A percentile compares a stretch with the other conserved stretches of the same genome.
Evolutionary conservation across 2,888 invertebrate species (phyloP).

Genomic region (Acronicta aceris): DNA sequence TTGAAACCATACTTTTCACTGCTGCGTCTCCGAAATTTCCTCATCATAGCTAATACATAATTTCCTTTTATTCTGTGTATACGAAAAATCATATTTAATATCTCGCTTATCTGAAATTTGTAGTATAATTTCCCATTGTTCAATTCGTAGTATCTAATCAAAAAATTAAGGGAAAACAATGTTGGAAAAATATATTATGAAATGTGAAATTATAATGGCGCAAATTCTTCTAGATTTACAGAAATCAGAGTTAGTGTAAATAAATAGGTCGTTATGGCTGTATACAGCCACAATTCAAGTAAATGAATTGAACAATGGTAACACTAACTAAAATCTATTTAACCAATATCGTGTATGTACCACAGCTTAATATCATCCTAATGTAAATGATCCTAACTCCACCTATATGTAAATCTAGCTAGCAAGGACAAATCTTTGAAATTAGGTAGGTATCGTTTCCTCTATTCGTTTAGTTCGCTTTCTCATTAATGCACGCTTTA

Average conservation of each 20-base stretch:
- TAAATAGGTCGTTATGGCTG: too few relatives aligned
- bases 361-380: slow-evolving; percentile 46
- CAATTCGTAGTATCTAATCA: slow-evolving; percentile 11
- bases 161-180: too few relatives aligned
- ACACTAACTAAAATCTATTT: slow-evolving; percentile 17
- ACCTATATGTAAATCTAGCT: slow-evolving; percentile 70
- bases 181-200: too few relatives aligned
- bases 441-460: slow-evolving; percentile 69
- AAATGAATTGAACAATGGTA: slow-evolving; percentile 39
- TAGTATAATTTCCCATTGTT: slow-evolving; percentile 28
- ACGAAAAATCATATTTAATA: neutral
- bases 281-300: too few relatives aligned
- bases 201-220: too few relatives aligned
- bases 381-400: slow-evolving; percentile 64
- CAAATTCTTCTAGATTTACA: too few relatives aligned
- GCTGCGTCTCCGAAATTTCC: too few relatives aligned
- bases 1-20: too few relatives aligned
- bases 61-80: slow-evolving; percentile 23
- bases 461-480: slow-evolving; percentile 55
- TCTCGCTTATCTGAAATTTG: slow-evolving; percentile 12
- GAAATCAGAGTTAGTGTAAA: too few relatives aligned
- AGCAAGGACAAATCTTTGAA: slow-evolving; percentile 76
- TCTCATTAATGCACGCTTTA: slow-evolving; percentile 50
- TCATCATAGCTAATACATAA: slow-evolving; percentile 16
- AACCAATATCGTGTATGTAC: slow-evolving; percentile 43